These are phyloP conservation scores for Stomorhina lunata DNA, from an alignment of 2,888 invertebrate species.

Conservation along the genomic window DNA sequence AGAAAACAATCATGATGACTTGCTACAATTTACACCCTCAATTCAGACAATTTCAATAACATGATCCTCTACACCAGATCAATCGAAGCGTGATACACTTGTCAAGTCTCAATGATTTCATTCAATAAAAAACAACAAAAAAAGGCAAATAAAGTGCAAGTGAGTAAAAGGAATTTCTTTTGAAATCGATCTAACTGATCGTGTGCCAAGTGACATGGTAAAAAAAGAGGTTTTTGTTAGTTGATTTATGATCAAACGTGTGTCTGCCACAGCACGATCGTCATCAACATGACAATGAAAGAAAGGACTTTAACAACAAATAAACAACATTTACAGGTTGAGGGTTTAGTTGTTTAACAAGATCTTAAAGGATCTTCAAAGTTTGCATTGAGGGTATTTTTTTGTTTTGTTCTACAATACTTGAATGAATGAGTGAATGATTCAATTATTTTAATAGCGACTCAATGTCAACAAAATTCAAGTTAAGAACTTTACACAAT, in stretches of 20 bases:
- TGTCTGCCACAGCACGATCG: neutral
- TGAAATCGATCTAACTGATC: conserved; percentile 55
- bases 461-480: conserved; percentile 28
- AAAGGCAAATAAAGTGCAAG: conserved; percentile 29
- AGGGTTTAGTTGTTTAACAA: neutral
- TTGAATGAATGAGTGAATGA: neutral
- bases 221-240: conserved; percentile 2
- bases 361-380: neutral
- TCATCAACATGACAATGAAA: neutral
- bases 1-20: conserved; percentile 35
- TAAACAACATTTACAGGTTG: conserved; percentile 9
- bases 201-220: conserved; percentile 60
- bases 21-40: conserved; percentile 63
- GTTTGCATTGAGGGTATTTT: neutral
- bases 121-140: too few species aligned
- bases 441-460: conserved; percentile 12
- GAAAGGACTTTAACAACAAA: neutral
- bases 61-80: neutral
- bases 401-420: neutral
- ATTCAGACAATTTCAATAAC: conserved; percentile 26
- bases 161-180: conserved; percentile 22
- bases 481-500: conserved; percentile 17
- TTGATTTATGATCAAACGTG: conserved; percentile 41
- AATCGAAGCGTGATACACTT: conserved; percentile 52
- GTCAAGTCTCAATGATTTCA: conserved; percentile 29